Evolutionary conservation across 2,888 invertebrate genomes (phyloP).

Genomic region (Agrotis segetum): DNA sequence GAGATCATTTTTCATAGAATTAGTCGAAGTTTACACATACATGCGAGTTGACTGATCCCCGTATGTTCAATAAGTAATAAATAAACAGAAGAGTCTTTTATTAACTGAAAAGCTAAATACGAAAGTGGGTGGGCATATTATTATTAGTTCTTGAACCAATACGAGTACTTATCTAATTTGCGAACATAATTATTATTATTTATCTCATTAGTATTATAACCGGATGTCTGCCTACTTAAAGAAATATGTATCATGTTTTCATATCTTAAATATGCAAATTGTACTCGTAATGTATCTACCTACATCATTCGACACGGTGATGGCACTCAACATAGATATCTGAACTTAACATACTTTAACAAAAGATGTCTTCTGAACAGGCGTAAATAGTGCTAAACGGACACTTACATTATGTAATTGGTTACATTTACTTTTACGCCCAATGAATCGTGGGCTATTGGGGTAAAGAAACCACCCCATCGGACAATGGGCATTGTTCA

Average conservation of each 20-base stretch:
- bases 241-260: slow-evolving; percentile 1
- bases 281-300: not conserved
- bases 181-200: slow-evolving; percentile 22
- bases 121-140: slow-evolving; percentile 8
- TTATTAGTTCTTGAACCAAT: slow-evolving; percentile 1
- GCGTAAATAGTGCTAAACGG: slow-evolving; percentile 38
- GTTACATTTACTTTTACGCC: slow-evolving; percentile 51
- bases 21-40: slow-evolving; percentile 51
- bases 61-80: slow-evolving; percentile 24
- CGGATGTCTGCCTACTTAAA: slow-evolving; percentile 20
- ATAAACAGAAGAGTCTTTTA: slow-evolving; percentile 5
- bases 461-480: slow-evolving; percentile 75
- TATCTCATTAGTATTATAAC: slow-evolving; percentile 18
- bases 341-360: slow-evolving; percentile 5
- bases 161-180: slow-evolving; percentile 10
- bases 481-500: too few species aligned
- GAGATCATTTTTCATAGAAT: slow-evolving; percentile 56
- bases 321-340: slow-evolving; percentile 14
- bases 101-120: slow-evolving; percentile 15
- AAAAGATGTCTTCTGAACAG: slow-evolving; percentile 29
- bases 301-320: not conserved
- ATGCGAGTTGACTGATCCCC: slow-evolving; percentile 29
- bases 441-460: slow-evolving; percentile 64
- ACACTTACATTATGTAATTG: slow-evolving; percentile 55
- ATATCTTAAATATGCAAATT: slow-evolving; percentile 21